Percentiles rank a stretch among this genome's conserved stretches.
Conservation (phyloP, 1,140 invertebrate species). For the Pectinophora gossypiella region DNA sequence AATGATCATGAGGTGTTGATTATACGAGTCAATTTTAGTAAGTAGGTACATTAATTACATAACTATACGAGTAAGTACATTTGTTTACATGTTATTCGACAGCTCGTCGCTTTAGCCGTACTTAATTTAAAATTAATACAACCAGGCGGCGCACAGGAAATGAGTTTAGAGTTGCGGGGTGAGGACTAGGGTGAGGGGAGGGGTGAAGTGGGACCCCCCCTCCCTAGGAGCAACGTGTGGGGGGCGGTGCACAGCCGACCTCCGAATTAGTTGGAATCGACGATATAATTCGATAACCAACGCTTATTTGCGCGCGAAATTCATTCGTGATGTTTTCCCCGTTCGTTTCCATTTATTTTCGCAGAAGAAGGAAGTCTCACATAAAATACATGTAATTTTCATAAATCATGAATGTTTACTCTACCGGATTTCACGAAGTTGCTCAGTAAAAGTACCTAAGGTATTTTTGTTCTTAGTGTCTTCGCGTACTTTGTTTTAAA, state of each 20-base stretch:
- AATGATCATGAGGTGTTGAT: too few relatives aligned
- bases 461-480: too few relatives aligned
- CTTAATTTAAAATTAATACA: conserved; percentile 80
- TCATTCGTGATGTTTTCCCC: neutral
- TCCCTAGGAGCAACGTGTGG: conserved; percentile 41
- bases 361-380: too few relatives aligned
- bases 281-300: conserved; percentile 42
- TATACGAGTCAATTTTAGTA: too few relatives aligned
- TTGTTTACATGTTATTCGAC: too few relatives aligned
- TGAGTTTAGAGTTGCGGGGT: conserved; percentile 68
- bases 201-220: conserved; percentile 23
- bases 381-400: too few relatives aligned
- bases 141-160: conserved; percentile 77
- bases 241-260: conserved; percentile 22
- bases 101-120: conserved; percentile 66
- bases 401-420: too few relatives aligned
- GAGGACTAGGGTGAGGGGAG: conserved; percentile 29
- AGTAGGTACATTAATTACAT: too few relatives aligned
- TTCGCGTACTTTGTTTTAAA: too few relatives aligned
- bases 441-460: too few relatives aligned
- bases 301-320: conserved; percentile 14
- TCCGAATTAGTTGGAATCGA: conserved; percentile 59
- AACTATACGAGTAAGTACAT: too few relatives aligned
- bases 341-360: conserved; percentile 6
- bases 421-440: too few relatives aligned